Evolutionary conservation across 2,888 invertebrate genomes (phyloP).

Genomic region (Seira sanloemensis): DNA sequence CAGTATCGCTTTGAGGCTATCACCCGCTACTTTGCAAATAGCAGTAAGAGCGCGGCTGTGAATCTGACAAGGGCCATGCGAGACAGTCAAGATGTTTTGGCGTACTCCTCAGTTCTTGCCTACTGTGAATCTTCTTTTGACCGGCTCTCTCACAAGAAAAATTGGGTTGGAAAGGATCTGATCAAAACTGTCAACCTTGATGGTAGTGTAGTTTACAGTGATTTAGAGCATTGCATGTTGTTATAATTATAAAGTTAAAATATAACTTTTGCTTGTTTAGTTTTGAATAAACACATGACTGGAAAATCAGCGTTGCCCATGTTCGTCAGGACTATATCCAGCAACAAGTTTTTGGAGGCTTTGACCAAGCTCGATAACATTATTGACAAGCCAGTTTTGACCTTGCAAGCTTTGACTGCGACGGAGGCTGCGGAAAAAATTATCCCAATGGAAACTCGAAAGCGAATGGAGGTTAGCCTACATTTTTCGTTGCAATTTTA

Average conservation of each 20-base stretch:
- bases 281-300: background rate
- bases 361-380: slow-evolving; percentile 35
- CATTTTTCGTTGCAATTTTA: background rate
- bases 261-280: too few relatives aligned
- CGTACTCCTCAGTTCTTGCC: slow-evolving; percentile 24
- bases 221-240: background rate
- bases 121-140: background rate
- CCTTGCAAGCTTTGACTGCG: slow-evolving; percentile 54
- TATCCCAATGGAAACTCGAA: slow-evolving; percentile 58
- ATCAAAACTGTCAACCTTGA: background rate
- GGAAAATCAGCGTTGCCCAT: background rate
- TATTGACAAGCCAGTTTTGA: slow-evolving; percentile 54
- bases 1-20: slow-evolving; percentile 51
- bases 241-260: background rate
- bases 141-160: background rate
- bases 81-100: slow-evolving; percentile 52
- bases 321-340: slow-evolving; percentile 1
- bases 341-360: background rate
- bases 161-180: slow-evolving; percentile 25
- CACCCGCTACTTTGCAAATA: slow-evolving; percentile 49
- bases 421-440: slow-evolving; percentile 45
- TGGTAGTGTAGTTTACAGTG: slow-evolving; percentile 2
- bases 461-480: slow-evolving; percentile 52
- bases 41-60: slow-evolving; percentile 37
- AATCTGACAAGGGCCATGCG: slow-evolving; percentile 41